A percentile compares a stretch with the other conserved stretches of the same genome.
Evolutionary conservation across 2,797 vertebrate species (phyloP).

Genomic region (Threskiornis aethiopicus): DNA sequence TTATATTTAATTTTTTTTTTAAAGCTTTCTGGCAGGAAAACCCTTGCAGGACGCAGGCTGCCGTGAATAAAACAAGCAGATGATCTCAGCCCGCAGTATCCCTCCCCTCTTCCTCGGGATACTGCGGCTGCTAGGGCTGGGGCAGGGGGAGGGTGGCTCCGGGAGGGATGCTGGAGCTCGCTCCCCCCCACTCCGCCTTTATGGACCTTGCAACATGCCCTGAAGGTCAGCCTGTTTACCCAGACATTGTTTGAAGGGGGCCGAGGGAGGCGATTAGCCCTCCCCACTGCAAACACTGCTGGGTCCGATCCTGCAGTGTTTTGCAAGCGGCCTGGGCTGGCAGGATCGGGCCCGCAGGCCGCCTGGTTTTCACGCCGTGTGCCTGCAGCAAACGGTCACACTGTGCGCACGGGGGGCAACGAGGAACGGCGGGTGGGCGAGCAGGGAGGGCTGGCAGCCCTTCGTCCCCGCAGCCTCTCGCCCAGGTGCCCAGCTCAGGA

Average conservation of each 20-base stretch:
- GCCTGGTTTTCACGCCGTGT: neutral
- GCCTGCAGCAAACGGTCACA: neutral
- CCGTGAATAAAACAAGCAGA: neutral
- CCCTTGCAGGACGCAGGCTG: neutral
- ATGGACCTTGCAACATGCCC: constrained; percentile 42
- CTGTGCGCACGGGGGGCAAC: accelerated
- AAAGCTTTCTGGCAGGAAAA: neutral
- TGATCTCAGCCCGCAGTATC: neutral
- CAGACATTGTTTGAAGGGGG: constrained; percentile 29
- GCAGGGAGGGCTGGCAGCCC: neutral
- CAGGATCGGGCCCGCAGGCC: neutral
- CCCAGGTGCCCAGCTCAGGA: neutral
- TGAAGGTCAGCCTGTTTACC: constrained; percentile 59
- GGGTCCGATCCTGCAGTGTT: neutral
- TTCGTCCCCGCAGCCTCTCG: accelerated
- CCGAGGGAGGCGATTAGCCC: neutral
- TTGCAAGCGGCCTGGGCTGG: neutral
- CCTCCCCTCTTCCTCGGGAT: neutral
- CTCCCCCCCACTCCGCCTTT: neutral
- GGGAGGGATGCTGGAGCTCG: neutral
- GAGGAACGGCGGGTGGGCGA: too few species aligned
- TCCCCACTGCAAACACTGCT: neutral
- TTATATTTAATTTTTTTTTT: neutral
- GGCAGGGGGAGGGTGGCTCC: neutral
- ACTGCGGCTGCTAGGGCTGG: neutral